A percentile compares a stretch with the other conserved stretches of the same genome.
These are phyloP conservation scores for Agriotes lineatus DNA, from an alignment of 2,888 invertebrate genomes.

Conservation along the genomic window DNA sequence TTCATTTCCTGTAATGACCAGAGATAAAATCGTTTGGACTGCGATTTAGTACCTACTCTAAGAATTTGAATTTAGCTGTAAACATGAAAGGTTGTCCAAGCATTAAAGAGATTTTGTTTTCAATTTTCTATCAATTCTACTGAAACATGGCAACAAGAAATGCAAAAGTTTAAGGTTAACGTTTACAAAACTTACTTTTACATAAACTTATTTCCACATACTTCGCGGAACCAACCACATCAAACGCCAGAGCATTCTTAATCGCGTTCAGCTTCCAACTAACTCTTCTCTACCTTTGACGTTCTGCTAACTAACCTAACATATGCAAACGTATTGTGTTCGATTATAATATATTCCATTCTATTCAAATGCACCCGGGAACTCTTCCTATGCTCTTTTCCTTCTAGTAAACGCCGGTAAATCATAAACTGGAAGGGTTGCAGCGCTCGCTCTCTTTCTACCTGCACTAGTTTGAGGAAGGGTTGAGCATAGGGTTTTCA, in stretches of 20 bases:
- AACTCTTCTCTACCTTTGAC: conserved; percentile 50
- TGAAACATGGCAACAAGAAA: too few relatives aligned
- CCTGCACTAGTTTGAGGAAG: conserved; percentile 51
- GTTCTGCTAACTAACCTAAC: conserved; percentile 55
- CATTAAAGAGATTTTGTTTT: too few relatives aligned
- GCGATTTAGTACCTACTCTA: too few relatives aligned
- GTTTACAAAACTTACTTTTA: too few relatives aligned
- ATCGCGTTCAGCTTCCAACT: conserved; percentile 44
- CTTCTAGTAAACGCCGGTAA: conserved; percentile 48
- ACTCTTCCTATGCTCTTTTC: conserved; percentile 63
- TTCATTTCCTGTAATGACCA: too few relatives aligned
- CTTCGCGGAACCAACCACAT: conserved; percentile 3
- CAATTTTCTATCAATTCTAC: too few relatives aligned
- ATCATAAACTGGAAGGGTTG: conserved; percentile 44
- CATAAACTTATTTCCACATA: conserved; percentile 5
- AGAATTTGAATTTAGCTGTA: too few relatives aligned
- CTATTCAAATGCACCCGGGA: conserved; percentile 59
- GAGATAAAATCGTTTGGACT: too few relatives aligned
- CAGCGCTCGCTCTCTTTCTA: conserved; percentile 51
- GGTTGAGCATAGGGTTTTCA: conserved; percentile 48
- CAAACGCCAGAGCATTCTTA: conserved; percentile 24
- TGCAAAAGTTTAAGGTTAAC: too few relatives aligned
- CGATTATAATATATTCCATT: conserved; percentile 61
- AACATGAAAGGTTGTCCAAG: too few relatives aligned
- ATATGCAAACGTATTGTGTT: conserved; percentile 61